A percentile compares a stretch with the other conserved stretches of the same genome.
Evolutionary conservation across 1,140 invertebrate species (phyloP).

Genomic region (Diabrotica undecimpunctata): DNA sequence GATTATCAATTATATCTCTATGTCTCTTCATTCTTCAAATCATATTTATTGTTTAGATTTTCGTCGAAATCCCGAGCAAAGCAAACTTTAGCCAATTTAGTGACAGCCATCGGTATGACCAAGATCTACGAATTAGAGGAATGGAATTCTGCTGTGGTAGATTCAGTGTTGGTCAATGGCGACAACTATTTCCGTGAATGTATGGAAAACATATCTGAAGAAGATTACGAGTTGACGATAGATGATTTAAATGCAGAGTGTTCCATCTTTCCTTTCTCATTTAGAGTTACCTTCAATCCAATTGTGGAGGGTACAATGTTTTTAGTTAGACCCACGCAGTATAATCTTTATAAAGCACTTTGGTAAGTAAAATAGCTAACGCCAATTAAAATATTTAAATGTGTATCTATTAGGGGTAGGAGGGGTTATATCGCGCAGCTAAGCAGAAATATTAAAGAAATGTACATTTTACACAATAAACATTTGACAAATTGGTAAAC

Average conservation of each 20-base stretch:
- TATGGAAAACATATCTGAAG: conserved; percentile 46
- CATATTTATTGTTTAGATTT: conserved; percentile 14
- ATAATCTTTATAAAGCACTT: conserved; percentile 59
- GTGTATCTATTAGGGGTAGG: conserved; percentile 6
- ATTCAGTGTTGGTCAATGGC: conserved; percentile 56
- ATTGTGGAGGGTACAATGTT: conserved; percentile 57
- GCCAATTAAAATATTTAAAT: neutral
- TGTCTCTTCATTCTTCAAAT: too few relatives aligned
- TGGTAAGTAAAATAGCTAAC: conserved; percentile 20
- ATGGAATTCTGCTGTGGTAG: conserved; percentile 58
- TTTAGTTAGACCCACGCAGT: conserved; percentile 52
- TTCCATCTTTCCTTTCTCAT: conserved; percentile 53
- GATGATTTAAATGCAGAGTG: conserved; percentile 51
- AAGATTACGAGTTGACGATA: conserved; percentile 54
- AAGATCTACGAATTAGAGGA: conserved; percentile 55
- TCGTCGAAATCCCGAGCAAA: conserved; percentile 41
- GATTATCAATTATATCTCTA: too few relatives aligned
- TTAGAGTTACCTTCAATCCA: conserved; percentile 54
- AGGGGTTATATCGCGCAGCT: too few relatives aligned
- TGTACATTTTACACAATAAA: too few relatives aligned
- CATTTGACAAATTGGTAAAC: too few relatives aligned
- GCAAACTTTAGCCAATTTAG: conserved; percentile 51
- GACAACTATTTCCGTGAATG: conserved; percentile 54
- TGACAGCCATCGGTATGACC: conserved; percentile 54
- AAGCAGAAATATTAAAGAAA: too few relatives aligned